Evolutionary conservation across 1,140 invertebrate species (phyloP).

Genomic region (Drosophila santomea): DNA sequence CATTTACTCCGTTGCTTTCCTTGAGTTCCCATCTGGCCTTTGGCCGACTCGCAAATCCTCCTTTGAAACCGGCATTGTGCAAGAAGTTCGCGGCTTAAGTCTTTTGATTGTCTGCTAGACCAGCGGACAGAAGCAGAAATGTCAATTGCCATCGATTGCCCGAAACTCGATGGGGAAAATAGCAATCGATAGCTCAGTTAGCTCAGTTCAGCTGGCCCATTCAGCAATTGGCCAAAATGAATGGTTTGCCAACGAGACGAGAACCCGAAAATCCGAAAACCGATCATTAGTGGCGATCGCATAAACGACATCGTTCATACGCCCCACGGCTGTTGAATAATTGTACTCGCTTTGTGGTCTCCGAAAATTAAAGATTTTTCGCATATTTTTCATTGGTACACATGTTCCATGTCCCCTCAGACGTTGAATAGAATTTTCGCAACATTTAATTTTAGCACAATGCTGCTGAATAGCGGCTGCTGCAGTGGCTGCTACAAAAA

Average conservation of each 20-base stretch:
- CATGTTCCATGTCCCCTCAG: constrained; percentile 61
- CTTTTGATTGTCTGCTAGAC: constrained; percentile 41
- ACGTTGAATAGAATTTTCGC: constrained; percentile 78
- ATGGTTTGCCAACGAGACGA: constrained; percentile 23
- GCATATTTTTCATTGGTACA: constrained; percentile 69
- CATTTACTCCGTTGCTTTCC: constrained; percentile 14
- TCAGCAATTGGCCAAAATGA: constrained; percentile 50
- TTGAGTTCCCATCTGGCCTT: constrained; percentile 1
- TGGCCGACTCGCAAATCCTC: not conserved
- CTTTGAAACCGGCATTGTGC: constrained; percentile 22
- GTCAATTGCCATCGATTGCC: constrained; percentile 45
- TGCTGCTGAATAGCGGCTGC: constrained; percentile 20
- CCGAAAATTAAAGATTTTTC: constrained; percentile 78
- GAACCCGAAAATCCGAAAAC: constrained; percentile 25
- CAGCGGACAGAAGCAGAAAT: constrained; percentile 36
- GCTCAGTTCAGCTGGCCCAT: constrained; percentile 30
- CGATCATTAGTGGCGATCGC: constrained; percentile 64
- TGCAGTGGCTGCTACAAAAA: constrained; percentile 51
- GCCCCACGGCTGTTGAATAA: constrained; percentile 61
- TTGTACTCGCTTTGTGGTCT: constrained; percentile 67
- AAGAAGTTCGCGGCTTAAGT: constrained; percentile 47
- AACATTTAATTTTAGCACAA: constrained; percentile 80
- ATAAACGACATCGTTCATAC: constrained; percentile 71
- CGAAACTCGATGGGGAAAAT: constrained; percentile 48
- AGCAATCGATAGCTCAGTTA: constrained; percentile 29